phyloP scores from a whole-genome alignment of 37 sponge, comb jelly and placozoan genomes.

The Chondrosia reniformis region DNA sequence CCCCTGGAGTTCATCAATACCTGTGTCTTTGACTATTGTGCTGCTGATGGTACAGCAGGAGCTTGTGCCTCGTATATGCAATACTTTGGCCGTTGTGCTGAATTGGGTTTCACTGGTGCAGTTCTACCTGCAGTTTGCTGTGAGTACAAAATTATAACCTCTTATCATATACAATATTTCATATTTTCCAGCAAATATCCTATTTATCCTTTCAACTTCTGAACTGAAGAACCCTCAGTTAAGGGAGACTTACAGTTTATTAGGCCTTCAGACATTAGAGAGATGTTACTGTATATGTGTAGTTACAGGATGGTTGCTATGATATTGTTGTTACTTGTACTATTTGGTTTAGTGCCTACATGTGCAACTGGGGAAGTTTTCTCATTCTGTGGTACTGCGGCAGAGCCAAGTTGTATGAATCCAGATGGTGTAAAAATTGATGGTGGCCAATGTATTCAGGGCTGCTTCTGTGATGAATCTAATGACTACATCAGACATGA shows the following conservation, averaged over 20 bases:
- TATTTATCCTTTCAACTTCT: no score
- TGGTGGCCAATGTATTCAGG: neutral
- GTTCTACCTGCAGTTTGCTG: neutral
- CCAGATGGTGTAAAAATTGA: neutral
- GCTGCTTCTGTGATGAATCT: neutral
- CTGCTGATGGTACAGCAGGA: neutral
- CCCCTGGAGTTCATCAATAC: neutral
- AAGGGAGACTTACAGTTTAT: no score
- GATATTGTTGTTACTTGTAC: neutral
- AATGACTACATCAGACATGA: neutral
- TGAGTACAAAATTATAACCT: neutral
- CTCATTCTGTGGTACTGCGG: neutral
- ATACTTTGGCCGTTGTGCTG: neutral
- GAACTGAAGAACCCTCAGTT: no score
- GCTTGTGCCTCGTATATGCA: neutral
- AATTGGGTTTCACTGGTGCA: neutral
- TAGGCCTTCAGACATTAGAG: no score
- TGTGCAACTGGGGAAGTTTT: neutral
- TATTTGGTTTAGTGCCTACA: neutral
- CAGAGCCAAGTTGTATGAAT: neutral
- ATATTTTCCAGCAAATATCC: no score
- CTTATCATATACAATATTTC: neutral
- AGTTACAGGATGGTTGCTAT: neutral
- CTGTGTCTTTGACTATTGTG: neutral
- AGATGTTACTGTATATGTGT: no score